Percentiles rank a stretch among this genome's conserved stretches.
Conservation (phyloP, 2,888 invertebrate species). For the Hydraecia micacea region DNA sequence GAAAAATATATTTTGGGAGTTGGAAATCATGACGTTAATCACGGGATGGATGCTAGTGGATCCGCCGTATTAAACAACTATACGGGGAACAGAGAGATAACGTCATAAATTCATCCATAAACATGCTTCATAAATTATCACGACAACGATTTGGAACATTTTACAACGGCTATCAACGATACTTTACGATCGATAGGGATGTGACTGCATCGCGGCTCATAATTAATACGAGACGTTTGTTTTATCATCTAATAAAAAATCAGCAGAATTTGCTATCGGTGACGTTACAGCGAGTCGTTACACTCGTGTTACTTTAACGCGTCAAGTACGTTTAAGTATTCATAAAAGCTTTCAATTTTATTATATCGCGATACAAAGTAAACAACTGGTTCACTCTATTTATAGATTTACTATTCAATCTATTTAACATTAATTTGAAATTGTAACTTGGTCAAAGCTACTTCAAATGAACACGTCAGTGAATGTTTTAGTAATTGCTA, state of each 20-base stretch:
- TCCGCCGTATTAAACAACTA: conserved; percentile 60
- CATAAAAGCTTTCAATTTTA: conserved; percentile 81
- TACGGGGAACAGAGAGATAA: conserved; percentile 75
- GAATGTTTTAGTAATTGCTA: conserved; percentile 78
- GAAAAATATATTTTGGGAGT: conserved; percentile 62
- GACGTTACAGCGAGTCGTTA: conserved; percentile 79
- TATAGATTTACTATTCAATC: conserved; percentile 53
- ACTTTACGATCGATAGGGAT: conserved; percentile 88
- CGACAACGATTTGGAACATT: conserved; percentile 89
- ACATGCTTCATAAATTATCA: conserved; percentile 90
- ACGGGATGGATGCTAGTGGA: conserved; percentile 59
- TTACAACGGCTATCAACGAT: conserved; percentile 89
- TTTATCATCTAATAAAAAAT: conserved; percentile 89
- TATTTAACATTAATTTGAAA: conserved; percentile 73
- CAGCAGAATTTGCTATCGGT: conserved; percentile 81
- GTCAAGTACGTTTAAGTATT: conserved; percentile 79
- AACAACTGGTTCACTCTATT: conserved; percentile 66
- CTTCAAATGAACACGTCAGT: conserved; percentile 77
- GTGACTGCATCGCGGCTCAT: conserved; percentile 85
- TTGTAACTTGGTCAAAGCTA: conserved; percentile 74
- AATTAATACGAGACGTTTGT: conserved; percentile 90
- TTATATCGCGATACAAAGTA: conserved; percentile 71
- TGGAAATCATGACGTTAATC: conserved; percentile 59
- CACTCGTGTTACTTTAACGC: conserved; percentile 74
- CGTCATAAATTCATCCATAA: conserved; percentile 87